Percentiles rank a stretch among this genome's conserved stretches.
Evolutionary conservation across 2,888 invertebrate genomes (phyloP).

Genomic region (Phalera bucephala): DNA sequence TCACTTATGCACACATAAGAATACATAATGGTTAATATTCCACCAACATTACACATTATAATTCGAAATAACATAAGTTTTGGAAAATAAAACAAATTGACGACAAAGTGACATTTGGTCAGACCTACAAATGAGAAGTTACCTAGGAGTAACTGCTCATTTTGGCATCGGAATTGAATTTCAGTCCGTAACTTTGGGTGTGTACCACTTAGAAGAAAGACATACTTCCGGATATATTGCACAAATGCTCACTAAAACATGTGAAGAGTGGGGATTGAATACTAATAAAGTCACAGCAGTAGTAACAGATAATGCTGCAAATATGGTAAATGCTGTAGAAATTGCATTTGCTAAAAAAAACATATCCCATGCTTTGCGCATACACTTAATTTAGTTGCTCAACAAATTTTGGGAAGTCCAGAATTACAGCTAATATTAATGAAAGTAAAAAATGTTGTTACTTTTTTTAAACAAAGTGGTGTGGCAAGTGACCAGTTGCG

Average conservation of each 20-base stretch:
- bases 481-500: constrained; percentile 19
- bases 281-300: constrained; percentile 29
- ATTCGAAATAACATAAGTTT: too few species aligned
- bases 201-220: constrained; percentile 41
- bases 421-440: constrained; percentile 25
- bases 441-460: constrained; percentile 36
- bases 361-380: constrained; percentile 20
- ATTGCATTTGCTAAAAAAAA: constrained; percentile 33
- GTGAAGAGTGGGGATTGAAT: constrained; percentile 28
- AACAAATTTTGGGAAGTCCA: constrained; percentile 18
- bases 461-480: constrained; percentile 39
- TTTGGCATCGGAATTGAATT: constrained; percentile 40
- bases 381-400: constrained; percentile 39
- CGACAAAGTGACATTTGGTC: constrained; percentile 44
- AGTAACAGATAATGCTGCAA: constrained; percentile 37
- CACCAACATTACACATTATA: too few species aligned
- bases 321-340: constrained; percentile 30
- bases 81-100: constrained; percentile 31
- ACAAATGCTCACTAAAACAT: constrained; percentile 14
- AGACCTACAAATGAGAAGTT: constrained; percentile 35
- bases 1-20: too few species aligned
- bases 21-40: too few species aligned
- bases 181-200: constrained; percentile 37
- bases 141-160: constrained; percentile 42
- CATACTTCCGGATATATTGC: constrained; percentile 36